Base-by-base conservation (phyloP, 2,113 vertebrate genomes). In the Nannospalax galili region DNA sequence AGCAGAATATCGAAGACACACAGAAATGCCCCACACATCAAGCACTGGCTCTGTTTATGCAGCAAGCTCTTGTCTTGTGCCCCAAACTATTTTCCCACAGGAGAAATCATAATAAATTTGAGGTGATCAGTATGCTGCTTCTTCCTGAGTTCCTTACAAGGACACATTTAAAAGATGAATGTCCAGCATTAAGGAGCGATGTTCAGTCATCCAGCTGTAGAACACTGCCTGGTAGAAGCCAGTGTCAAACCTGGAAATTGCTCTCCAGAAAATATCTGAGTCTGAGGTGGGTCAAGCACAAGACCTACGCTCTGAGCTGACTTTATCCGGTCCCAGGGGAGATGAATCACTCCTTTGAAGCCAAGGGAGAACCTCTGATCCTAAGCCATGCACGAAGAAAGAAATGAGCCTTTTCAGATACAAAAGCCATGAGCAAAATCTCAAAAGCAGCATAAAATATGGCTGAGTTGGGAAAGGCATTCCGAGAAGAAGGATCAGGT, bases 241-340 rank as follows among this genome's bases (percentile, higher is more conserved):
- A 26, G 45, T 22, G 32, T 52, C n/a, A 69, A 75, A 65, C 42
- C 22, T 65, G 58, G 75, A 40, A 64, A n/a, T 3, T 40, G 40
- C 24, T 88, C 3, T 79, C n/a, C 81, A 37, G 91, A 70, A 67
- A 85, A 26, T 45, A 42, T 48, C 40, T 67, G 62, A 40, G 72
- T 15, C 35, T 0, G 12, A 26, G 60, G 22, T 0, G 58, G 42
- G 37, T 16, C 19, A 45, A 52, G 65, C 56, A 65, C 22, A 73
- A 74, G 56, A 93, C 48, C 15, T 11, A 62, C 42, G 20, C 28
- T 42, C 80, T 62, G 14, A 14, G 37, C 35, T 0, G 3, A 28
- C 90, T 96, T 52, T 88, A 88, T 94, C 72, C 77, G 73, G 67
- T 35, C 90, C 60, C 64, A n/a, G 48, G 14, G 60, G 22, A 37